Evolutionary conservation across 2,797 vertebrate species (phyloP).

Genomic region (Huso huso): DNA sequence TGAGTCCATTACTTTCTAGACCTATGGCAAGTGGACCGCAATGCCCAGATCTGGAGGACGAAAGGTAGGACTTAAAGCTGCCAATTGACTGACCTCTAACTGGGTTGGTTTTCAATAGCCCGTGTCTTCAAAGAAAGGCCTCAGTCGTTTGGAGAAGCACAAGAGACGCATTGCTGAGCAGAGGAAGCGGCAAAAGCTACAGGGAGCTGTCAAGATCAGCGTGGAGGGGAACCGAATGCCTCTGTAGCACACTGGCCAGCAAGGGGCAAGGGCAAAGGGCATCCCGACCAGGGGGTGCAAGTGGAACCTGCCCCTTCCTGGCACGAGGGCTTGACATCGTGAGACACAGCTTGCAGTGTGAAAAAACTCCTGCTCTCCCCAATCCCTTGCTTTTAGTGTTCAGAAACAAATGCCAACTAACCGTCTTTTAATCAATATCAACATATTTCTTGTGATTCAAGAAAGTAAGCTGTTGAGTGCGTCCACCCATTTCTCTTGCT

Average conservation of each 20-base stretch:
- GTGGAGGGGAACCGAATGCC: slow-evolving; percentile 93
- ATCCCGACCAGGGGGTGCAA: slow-evolving; percentile 43
- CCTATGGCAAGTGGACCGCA: too few relatives aligned
- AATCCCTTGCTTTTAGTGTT: neutral
- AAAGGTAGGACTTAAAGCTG: too few relatives aligned
- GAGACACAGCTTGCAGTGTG: slow-evolving; percentile 17
- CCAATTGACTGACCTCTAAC: slow-evolving; percentile 21
- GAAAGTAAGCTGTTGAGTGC: too few relatives aligned
- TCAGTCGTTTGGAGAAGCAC: slow-evolving; percentile 90
- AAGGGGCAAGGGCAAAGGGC: slow-evolving; percentile 56
- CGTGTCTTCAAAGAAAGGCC: slow-evolving; percentile 69
- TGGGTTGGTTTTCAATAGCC: slow-evolving; percentile 48
- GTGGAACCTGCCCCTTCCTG: slow-evolving; percentile 38
- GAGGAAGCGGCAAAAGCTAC: slow-evolving; percentile 70
- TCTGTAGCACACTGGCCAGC: slow-evolving; percentile 61
- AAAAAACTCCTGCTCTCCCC: neutral
- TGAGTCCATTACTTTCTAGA: too few relatives aligned
- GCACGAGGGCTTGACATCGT: too few relatives aligned
- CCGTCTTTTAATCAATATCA: neutral
- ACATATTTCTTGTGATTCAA: too few relatives aligned
- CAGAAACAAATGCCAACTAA: slow-evolving; percentile 1
- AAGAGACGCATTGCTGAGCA: slow-evolving; percentile 85
- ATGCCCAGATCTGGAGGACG: too few relatives aligned
- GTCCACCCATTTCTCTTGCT: too few relatives aligned
- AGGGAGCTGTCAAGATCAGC: slow-evolving; percentile 89